Percentiles rank a stretch among this genome's conserved stretches.
Evolutionary conservation across 30 jellyfish, hydroid and myxozoan genomes (phyloP).

Genomic region (Hydractinia symbiolongicarpus): DNA sequence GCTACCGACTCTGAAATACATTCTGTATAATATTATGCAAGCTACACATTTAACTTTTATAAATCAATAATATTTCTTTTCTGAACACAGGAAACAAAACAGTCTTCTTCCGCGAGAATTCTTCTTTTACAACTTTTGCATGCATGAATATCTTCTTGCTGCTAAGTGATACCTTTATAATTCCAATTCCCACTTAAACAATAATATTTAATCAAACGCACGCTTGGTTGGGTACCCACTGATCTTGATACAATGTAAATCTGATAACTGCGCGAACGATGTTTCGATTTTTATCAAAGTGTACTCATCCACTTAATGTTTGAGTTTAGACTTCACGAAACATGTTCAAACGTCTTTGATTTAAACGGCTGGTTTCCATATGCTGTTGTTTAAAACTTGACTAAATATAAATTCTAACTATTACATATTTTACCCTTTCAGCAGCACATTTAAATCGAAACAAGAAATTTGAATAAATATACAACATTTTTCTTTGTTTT

Average conservation of each 20-base stretch:
- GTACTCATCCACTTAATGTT: background rate
- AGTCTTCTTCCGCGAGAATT: too few relatives aligned
- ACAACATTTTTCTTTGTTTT: background rate
- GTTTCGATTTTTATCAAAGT: background rate
- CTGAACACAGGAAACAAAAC: too few relatives aligned
- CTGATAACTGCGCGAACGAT: background rate
- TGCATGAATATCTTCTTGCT: too few relatives aligned
- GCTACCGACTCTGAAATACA: too few relatives aligned
- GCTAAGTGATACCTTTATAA: too few relatives aligned
- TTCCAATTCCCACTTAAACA: too few relatives aligned
- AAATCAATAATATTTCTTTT: too few relatives aligned
- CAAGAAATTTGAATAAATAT: background rate
- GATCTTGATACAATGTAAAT: constrained; percentile 2
- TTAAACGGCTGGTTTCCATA: constrained; percentile 7
- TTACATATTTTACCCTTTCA: background rate
- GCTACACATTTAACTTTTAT: too few relatives aligned
- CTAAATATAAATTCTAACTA: too few relatives aligned
- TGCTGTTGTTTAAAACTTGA: background rate
- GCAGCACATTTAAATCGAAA: background rate
- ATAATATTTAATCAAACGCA: background rate
- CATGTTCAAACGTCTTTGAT: background rate
- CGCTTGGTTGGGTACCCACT: constrained; percentile 15
- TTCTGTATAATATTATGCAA: too few relatives aligned
- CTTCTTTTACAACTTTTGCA: too few relatives aligned
- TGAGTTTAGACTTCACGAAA: background rate